Evolutionary conservation across 2,888 invertebrate species (phyloP).

Genomic region (Chaetogeoica ovagalla): DNA sequence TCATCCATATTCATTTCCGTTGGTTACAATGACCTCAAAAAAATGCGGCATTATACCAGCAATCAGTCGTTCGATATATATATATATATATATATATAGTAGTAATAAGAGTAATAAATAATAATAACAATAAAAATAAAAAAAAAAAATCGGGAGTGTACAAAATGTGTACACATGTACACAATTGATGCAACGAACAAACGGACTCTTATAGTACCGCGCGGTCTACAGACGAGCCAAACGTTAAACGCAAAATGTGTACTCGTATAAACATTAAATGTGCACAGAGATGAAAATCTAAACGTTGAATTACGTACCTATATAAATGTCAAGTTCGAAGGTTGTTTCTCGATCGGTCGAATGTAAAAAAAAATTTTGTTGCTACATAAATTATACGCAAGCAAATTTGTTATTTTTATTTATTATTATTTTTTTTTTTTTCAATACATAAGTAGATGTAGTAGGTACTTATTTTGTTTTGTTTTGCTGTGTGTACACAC

Average conservation of each 20-base stretch:
- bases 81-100: too few relatives aligned
- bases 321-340: conserved; percentile 52
- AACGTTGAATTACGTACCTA: conserved; percentile 46
- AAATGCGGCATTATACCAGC: neutral
- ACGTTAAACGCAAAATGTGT: conserved; percentile 26
- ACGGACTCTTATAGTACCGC: too few relatives aligned
- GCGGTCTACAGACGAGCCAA: neutral
- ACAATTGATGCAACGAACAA: neutral
- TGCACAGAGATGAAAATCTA: conserved; percentile 39
- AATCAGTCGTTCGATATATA: neutral
- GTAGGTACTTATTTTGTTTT: conserved; percentile 40
- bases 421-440: conserved; percentile 46
- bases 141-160: conserved; percentile 3
- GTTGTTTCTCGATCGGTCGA: conserved; percentile 42
- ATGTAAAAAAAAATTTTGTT: conserved; percentile 26
- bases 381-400: conserved; percentile 43
- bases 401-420: conserved; percentile 48
- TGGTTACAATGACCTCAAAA: conserved; percentile 35
- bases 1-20: neutral
- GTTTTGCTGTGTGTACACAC: conserved; percentile 31
- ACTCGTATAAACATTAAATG: neutral
- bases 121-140: conserved; percentile 12
- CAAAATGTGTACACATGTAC: neutral
- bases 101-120: neutral
- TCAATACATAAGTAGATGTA: conserved; percentile 35